Conservation (phyloP, 2,113 vertebrate genomes). For the Pteropus alecto region DNA sequence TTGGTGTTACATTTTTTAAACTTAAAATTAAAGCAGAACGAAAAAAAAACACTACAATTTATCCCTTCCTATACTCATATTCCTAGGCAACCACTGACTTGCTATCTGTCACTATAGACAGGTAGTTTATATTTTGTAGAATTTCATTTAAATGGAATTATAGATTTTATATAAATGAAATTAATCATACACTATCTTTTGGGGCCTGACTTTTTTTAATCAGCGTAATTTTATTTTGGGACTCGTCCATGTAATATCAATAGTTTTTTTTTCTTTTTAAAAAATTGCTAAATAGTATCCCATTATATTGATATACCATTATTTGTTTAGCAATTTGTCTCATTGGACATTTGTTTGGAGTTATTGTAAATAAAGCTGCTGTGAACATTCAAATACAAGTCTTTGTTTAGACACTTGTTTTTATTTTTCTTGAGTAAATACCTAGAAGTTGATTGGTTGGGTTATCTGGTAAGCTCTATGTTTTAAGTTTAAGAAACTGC, state of each 20-base stretch:
- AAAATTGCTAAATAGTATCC: not conserved
- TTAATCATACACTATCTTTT: not conserved
- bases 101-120: not conserved
- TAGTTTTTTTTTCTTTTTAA: not conserved
- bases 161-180: not conserved
- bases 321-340: not conserved
- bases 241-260: not conserved
- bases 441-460: not conserved
- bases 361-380: not conserved
- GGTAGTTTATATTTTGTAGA: not conserved
- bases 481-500: not conserved
- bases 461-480: not conserved
- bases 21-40: not conserved
- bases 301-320: not conserved
- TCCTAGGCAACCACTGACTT: not conserved
- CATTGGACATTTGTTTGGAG: not conserved
- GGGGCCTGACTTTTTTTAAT: not conserved
- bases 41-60: not conserved
- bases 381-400: not conserved
- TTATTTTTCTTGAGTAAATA: not conserved
- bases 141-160: conserved; percentile 1
- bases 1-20: conserved; percentile 27
- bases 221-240: not conserved
- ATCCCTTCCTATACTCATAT: not conserved
- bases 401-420: not conserved